phyloP scores from a whole-genome alignment of 2,797 vertebrate genomes.

The Pyrocephalus nanus region DNA sequence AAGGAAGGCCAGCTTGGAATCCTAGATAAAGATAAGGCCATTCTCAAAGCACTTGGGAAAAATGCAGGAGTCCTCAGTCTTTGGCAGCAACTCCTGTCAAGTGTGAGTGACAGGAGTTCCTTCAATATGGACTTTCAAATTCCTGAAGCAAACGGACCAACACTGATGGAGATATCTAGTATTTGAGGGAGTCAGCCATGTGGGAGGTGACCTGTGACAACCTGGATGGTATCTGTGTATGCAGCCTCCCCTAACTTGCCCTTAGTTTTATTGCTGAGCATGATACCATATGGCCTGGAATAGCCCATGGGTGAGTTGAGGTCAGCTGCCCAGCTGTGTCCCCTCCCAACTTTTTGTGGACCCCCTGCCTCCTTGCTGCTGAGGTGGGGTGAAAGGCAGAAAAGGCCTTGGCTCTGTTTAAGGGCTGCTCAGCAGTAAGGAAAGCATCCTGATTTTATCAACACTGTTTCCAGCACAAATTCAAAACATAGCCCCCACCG shows the following conservation, averaged over 20 bases:
- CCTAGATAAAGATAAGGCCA: too few relatives aligned
- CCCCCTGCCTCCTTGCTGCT: accelerated
- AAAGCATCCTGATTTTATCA: neutral
- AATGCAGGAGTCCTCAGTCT: neutral
- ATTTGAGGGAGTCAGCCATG: neutral
- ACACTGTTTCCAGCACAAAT: neutral
- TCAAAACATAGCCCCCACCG: neutral
- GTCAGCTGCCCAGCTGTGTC: neutral
- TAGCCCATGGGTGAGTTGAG: neutral
- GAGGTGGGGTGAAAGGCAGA: neutral
- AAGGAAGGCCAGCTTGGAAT: neutral
- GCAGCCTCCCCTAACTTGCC: accelerated
- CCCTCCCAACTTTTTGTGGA: neutral
- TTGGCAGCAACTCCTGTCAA: neutral
- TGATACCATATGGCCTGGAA: accelerated
- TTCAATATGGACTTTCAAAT: neutral
- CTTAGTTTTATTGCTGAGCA: neutral
- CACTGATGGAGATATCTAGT: neutral
- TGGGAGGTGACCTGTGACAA: neutral
- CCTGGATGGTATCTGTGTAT: neutral
- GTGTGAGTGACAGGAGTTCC: neutral
- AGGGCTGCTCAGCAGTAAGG: neutral
- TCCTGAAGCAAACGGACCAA: neutral
- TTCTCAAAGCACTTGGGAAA: neutral
- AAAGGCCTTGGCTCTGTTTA: neutral